Evolutionary conservation across 2,888 invertebrate genomes (phyloP), one percentile per base, ranked within the genome.

Genomic region (Epinotia brunnichana): DNA sequence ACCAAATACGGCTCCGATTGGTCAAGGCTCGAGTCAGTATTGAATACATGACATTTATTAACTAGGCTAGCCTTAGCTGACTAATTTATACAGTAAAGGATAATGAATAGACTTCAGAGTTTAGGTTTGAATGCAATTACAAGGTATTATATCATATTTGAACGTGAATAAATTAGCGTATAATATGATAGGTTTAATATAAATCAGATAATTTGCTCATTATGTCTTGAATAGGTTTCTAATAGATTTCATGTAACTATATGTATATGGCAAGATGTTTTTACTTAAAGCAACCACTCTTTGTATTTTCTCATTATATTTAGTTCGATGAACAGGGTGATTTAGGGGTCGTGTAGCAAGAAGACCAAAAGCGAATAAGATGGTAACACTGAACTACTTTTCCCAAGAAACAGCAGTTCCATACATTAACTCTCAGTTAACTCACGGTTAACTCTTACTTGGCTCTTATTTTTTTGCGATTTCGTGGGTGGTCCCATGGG

Each of bases 1-100:
- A 41, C 69, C 73, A 73, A 57, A 73, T 63, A 51, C 61, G 73
- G 68, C 57, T 53, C 44, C n/a, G 24, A 73, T 73, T 68, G 72
- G 73, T 69, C 73, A 73, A 73, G 73, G 73, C 69, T 69, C 9
- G n/a, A 19, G 69, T 69, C 41, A 35, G 68, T 57, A 73, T 72
- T 69, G 73, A 73, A 73, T 41, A 53, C 57, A 17, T 73, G 69
- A 69, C 73, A 73, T 73, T 73, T 72, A 72, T 56, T 69, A 73
- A 73, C 68, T 68, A 63, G 72, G 59, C 60, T 71, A 56, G 29
- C 35, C 61, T 67, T 71, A 66, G 53, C 53, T 5, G 19, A 44
- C 70, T 70, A 62, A 63, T 57, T 9, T 51, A 70, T 66, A 56
- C 56, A 41, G 29, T 57, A 21, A 24, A 66, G 41, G 41, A 54